A percentile compares a stretch with the other conserved stretches of the same genome.
phyloP scores from a whole-genome alignment of 2,113 vertebrate species.

The Taxidea taxus region DNA sequence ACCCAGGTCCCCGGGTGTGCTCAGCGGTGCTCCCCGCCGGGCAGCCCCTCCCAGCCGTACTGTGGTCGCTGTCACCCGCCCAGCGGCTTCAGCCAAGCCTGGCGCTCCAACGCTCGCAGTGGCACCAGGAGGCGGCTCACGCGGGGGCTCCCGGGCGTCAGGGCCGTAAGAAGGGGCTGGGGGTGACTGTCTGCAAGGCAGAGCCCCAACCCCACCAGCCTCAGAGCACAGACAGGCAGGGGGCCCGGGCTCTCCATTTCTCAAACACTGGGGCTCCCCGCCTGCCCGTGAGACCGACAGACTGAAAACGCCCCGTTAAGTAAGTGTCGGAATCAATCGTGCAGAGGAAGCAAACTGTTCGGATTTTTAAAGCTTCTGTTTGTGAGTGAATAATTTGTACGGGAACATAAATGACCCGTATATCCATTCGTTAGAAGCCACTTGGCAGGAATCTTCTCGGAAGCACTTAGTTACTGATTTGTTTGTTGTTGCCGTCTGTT shows the following conservation, averaged over 20 bases:
- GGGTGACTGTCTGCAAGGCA: background rate
- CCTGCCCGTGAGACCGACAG: background rate
- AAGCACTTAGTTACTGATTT: background rate
- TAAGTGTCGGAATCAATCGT: accelerated
- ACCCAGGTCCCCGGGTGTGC: background rate
- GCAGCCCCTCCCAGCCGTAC: background rate
- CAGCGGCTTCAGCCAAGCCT: background rate
- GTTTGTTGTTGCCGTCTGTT: background rate
- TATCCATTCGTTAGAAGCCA: background rate
- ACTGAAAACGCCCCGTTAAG: background rate
- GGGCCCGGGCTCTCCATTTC: accelerated
- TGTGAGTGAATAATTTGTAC: background rate
- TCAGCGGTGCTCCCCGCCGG: background rate
- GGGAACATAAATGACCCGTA: background rate
- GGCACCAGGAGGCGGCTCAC: too few species aligned
- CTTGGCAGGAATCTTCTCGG: too few species aligned
- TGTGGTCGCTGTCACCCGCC: accelerated
- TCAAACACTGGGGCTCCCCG: background rate
- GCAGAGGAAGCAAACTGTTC: accelerated
- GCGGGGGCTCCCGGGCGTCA: background rate
- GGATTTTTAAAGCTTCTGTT: background rate
- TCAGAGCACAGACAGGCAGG: accelerated
- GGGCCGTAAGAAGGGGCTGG: background rate
- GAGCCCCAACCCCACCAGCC: background rate
- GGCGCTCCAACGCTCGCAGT: accelerated